Base-by-base conservation (phyloP, 2,113 vertebrate species). In the Myocastor coypus region DNA sequence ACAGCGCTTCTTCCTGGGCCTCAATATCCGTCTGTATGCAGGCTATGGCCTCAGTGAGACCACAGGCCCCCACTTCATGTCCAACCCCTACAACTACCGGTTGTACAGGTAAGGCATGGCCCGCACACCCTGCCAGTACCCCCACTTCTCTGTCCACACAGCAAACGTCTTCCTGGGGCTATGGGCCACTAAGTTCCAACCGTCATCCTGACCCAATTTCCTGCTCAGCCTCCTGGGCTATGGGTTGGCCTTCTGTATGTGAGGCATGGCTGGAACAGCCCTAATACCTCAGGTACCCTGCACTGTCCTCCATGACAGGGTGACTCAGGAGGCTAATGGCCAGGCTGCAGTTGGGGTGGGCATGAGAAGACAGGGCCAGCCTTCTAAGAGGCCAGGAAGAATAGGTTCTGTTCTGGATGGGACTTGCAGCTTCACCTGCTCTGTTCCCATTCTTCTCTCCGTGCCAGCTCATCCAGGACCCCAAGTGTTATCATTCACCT, bases 31-130 rank as follows among this genome's bases (percentile, higher is more conserved):
- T 26, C 73, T 99, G 52, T 99, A 99, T 20, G 98, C 99, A 3
- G 99, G 98, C 12, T 99, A 99, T 0, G 99, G 99, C 40, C 99
- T 99, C 99, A 99, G 99, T 0, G 99, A 99, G 97, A 99, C 98
- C 91, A 98, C 99, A 2, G 99, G 99, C 19, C 99, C 99, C 11
- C 99, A 99, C 87, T 99, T 99, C 95, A 98, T 99, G n/a, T 99
- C 99, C 89, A 98, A 98, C 68, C 98, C 99, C 0, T 94, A 95
- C 26, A 97, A 97, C 93, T 98, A 99, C 98, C 98, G 98, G 92
- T 98, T 98, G 6, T 96, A 98, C 94, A 99, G 99, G 99, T 99
- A 96, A 97, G 87, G 63, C 13, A 3, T 3, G 26, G 42, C 42
- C 11, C 7, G 2, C 3, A 0, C 0, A 6, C 46, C 63, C 82